Evolutionary conservation across 2,888 invertebrate species (phyloP).

Genomic region (Graphium colonna): DNA sequence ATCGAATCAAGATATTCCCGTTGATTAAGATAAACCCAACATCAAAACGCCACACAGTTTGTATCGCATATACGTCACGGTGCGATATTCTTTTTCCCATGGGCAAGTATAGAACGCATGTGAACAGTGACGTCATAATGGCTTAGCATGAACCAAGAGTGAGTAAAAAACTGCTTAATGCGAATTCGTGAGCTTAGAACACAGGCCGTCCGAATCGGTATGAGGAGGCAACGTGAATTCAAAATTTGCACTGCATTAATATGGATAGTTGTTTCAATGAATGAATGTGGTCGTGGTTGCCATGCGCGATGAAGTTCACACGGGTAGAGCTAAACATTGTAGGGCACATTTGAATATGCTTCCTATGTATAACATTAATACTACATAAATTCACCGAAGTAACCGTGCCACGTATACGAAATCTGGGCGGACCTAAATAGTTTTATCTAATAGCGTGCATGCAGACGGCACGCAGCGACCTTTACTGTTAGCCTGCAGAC

Average conservation of each 20-base stretch:
- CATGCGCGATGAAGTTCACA: conserved; percentile 78
- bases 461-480: conserved; percentile 45
- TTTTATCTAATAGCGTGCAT: conserved; percentile 64
- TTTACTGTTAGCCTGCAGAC: conserved; percentile 49
- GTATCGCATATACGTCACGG: conserved; percentile 1
- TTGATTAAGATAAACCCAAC: too few species aligned
- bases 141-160: conserved; percentile 51
- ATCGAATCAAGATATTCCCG: too few species aligned
- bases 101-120: conserved; percentile 38
- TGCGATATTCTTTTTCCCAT: conserved; percentile 35
- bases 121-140: conserved; percentile 62
- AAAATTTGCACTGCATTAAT: conserved; percentile 80
- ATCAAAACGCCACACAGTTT: too few species aligned
- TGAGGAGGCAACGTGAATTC: conserved; percentile 73
- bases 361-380: conserved; percentile 77
- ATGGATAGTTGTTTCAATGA: conserved; percentile 79
- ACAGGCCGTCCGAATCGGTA: conserved; percentile 66
- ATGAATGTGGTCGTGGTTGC: conserved; percentile 75
- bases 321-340: conserved; percentile 74
- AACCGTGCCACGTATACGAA: conserved; percentile 71
- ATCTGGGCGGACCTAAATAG: conserved; percentile 65
- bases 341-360: conserved; percentile 77
- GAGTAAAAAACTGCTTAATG: conserved; percentile 67
- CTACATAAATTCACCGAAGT: conserved; percentile 72
- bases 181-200: conserved; percentile 75